Base-by-base conservation (phyloP, 1,140 invertebrate species). In the Neotoxoptera formosana region DNA sequence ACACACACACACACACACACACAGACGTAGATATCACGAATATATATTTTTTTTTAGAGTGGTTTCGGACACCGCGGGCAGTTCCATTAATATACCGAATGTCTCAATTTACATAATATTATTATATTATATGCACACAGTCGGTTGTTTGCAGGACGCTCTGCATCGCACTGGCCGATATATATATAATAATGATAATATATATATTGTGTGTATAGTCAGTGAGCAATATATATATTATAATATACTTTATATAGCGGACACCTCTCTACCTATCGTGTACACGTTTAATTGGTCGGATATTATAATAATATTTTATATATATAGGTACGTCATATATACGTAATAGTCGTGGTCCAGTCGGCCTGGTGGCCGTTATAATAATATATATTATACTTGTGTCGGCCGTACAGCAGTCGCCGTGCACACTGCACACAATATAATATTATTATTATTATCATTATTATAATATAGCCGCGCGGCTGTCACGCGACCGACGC, bases 81-180 rank as follows among this genome's bases (percentile, higher is more conserved):
- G 47, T 89, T 89, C n/a, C 87, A 53, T 89, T 36, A 36, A 34
- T 47, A 34, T 47, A 47, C 87, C 47, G 48, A 89, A 89, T 53
- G 48, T 89, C 87, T 89, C 51, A 51, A 89, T 89, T 89, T 89
- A 89, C 48, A 89, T 53, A 88, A 23, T 83, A 84, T 84, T 25
- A 84, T 36, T 84, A 41, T 25, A 84, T 48, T 48, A 48, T 48
- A 0, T 48, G 41, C 81, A 9, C 41, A 83, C 7, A 7, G 7
- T 14, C 3, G 48, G 17, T 17, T 14, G 20, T 36, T 25, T 25
- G n/a, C n/a, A n/a, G 23, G 36, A 25, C 30, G 86, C 86, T 30
- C 41, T 41, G 41, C 86, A 14, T 17, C 14, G 47, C 86, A 14
- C 30, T 14, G 47, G 23, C 45, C 30, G 17, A 25, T 86, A 86